Evolutionary conservation across 2,113 vertebrate species (phyloP).

Genomic region (Microcebus tavaratra): DNA sequence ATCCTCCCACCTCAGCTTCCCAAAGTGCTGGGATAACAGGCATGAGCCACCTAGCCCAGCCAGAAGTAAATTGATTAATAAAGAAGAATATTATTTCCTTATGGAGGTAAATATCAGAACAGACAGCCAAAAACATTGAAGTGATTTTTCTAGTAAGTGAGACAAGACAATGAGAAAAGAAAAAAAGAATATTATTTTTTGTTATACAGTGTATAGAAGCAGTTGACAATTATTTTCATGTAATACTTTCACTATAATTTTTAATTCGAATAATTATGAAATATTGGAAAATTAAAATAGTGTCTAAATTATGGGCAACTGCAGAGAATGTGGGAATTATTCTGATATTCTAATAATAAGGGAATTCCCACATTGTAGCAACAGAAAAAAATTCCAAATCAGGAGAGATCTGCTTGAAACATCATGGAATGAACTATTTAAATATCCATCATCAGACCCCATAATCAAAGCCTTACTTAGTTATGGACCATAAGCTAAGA

Average conservation of each 20-base stretch:
- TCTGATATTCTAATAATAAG: background rate
- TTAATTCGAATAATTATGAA: conserved; percentile 14
- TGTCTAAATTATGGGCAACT: background rate
- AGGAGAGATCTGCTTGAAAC: background rate
- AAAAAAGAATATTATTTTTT: background rate
- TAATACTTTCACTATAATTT: background rate
- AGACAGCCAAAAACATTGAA: background rate
- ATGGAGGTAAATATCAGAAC: background rate
- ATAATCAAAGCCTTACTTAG: background rate
- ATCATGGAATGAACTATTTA: conserved; percentile 22
- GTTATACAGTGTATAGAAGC: background rate
- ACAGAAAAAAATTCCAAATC: background rate
- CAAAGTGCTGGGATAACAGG: too few relatives aligned
- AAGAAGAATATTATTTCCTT: background rate
- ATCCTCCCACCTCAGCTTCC: too few relatives aligned
- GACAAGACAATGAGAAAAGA: background rate
- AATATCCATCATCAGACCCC: background rate
- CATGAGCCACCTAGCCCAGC: too few relatives aligned
- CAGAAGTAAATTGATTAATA: background rate
- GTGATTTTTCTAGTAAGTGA: background rate
- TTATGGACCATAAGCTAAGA: background rate
- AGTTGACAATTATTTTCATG: background rate
- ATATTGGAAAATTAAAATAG: conserved; percentile 4
- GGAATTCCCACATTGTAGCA: background rate
- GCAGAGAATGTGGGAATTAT: background rate